phyloP scores from a whole-genome alignment of 2,113 vertebrate species.

The Dendrocopos noguchii region DNA sequence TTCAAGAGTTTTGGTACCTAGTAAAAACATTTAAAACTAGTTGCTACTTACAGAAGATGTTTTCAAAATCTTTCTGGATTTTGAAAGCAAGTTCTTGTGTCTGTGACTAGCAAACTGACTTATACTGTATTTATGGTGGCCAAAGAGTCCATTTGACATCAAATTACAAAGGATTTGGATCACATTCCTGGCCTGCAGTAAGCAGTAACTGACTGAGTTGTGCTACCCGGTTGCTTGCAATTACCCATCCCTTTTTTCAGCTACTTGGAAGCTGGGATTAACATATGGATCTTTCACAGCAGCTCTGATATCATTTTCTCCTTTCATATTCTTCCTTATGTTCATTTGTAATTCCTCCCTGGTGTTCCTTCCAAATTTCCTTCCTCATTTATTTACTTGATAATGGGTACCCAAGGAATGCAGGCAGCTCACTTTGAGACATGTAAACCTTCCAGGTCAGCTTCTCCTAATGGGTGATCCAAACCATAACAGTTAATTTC shows the following conservation, averaged over 20 bases:
- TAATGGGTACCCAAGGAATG: not conserved
- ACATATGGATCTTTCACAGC: not conserved
- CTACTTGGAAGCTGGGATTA: not conserved
- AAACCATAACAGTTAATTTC: not conserved
- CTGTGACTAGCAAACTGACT: not conserved
- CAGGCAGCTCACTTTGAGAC: not conserved
- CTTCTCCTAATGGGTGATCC: not conserved
- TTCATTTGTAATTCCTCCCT: not conserved
- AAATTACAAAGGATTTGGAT: not conserved
- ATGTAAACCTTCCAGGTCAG: not conserved
- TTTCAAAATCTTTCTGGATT: not conserved
- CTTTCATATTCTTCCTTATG: not conserved
- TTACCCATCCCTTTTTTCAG: not conserved
- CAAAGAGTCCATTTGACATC: not conserved
- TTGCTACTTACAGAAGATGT: not conserved
- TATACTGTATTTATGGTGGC: not conserved
- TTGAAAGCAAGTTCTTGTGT: not conserved
- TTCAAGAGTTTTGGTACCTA: not conserved
- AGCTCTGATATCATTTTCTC: not conserved
- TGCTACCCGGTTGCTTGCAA: not conserved
- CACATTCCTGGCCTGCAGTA: not conserved
- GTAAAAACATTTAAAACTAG: not conserved
- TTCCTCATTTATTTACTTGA: not conserved
- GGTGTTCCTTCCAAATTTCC: not conserved
- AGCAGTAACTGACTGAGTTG: not conserved